These are phyloP conservation scores for Crioceris asparagi DNA, from an alignment of 2,888 invertebrate genomes.

Conservation along the genomic window DNA sequence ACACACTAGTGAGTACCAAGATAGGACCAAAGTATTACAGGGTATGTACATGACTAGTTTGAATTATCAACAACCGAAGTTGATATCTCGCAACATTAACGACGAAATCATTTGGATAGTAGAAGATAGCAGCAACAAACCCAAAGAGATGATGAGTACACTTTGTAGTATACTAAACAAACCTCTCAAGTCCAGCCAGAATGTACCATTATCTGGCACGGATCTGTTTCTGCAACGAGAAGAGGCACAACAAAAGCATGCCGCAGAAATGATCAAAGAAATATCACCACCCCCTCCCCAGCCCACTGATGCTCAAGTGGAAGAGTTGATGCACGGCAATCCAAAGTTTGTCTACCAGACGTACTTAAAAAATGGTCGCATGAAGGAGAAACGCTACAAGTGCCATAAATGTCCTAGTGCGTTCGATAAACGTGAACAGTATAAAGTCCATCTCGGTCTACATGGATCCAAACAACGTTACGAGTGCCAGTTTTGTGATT, in stretches of 20 bases:
- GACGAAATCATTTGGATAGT: slow-evolving; percentile 41
- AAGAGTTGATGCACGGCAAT: slow-evolving; percentile 59
- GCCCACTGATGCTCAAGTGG: slow-evolving; percentile 57
- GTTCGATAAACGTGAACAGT: slow-evolving; percentile 76
- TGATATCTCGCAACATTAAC: slow-evolving; percentile 32
- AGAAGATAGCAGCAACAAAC: slow-evolving; percentile 23
- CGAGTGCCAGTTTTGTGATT: slow-evolving; percentile 75
- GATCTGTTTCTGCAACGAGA: slow-evolving; percentile 55
- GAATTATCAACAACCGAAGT: slow-evolving; percentile 43
- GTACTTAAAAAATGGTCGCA: slow-evolving; percentile 59
- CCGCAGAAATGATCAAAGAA: slow-evolving; percentile 37
- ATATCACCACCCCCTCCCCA: slow-evolving; percentile 11
- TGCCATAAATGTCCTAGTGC: slow-evolving; percentile 81
- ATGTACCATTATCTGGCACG: slow-evolving; percentile 53
- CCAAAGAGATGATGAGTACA: slow-evolving; percentile 17
- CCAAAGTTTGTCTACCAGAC: slow-evolving; percentile 69
- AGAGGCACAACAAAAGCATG: slow-evolving; percentile 44
- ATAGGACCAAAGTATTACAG: slow-evolving; percentile 59
- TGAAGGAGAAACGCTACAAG: slow-evolving; percentile 69
- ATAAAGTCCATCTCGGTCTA: slow-evolving; percentile 67
- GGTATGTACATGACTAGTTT: slow-evolving; percentile 53
- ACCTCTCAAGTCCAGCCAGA: slow-evolving; percentile 26
- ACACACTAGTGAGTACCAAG: slow-evolving; percentile 70
- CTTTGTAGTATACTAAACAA: slow-evolving; percentile 21
- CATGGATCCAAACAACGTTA: slow-evolving; percentile 78